These are phyloP conservation scores for Stichopus horrens DNA, from an alignment of 53 echinoderm and acorn worm species.

Conservation along the genomic window DNA sequence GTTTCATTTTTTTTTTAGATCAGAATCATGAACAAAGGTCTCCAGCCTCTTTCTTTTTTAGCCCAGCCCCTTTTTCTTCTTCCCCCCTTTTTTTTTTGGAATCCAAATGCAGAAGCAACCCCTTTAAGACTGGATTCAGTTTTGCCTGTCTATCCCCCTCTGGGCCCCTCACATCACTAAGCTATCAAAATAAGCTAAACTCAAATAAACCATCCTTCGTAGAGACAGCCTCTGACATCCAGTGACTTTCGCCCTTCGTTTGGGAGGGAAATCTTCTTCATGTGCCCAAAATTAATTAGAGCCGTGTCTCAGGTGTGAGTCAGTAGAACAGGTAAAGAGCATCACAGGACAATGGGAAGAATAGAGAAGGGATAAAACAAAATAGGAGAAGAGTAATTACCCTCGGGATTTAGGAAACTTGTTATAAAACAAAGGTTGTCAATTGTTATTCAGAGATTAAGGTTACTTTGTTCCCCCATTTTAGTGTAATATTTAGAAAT, in stretches of 20 bases:
- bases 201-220: background rate
- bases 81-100: too few relatives aligned
- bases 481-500: constrained; percentile 18
- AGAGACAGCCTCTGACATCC: background rate
- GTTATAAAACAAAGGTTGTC: background rate
- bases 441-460: background rate
- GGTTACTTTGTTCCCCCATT: constrained; percentile 14
- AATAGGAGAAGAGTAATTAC: background rate
- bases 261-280: constrained; percentile 18
- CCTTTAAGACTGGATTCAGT: background rate
- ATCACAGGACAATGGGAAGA: background rate
- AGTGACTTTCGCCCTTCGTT: constrained; percentile 21
- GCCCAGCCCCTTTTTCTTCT: too few relatives aligned
- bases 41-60: too few relatives aligned
- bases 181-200: constrained; percentile 39
- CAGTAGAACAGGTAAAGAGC: constrained; percentile 21
- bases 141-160: background rate
- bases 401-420: background rate
- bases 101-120: background rate
- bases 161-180: constrained; percentile 29
- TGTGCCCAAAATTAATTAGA: constrained; percentile 5
- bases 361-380: background rate
- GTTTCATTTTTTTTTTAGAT: too few relatives aligned
- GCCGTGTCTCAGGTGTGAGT: constrained; percentile 20
- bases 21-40: too few relatives aligned